Evolutionary conservation across 2,797 vertebrate genomes (phyloP).

Genomic region (Neosilurus mollespiculum): DNA sequence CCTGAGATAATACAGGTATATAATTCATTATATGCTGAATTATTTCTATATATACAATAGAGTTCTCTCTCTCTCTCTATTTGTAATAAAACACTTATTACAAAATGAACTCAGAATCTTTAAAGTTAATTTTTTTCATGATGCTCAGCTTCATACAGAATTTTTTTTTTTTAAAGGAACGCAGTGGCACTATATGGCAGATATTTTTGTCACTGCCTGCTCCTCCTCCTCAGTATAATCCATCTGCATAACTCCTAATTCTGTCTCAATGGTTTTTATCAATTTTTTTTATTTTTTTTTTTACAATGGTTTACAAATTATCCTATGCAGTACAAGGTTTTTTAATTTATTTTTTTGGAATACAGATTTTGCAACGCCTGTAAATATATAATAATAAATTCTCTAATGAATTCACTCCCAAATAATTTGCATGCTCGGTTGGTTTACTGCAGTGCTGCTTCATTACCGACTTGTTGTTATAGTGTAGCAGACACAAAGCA

Average conservation of each 20-base stretch:
- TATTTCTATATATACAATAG: background rate
- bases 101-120: background rate
- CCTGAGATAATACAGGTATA: background rate
- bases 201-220: background rate
- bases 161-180: background rate
- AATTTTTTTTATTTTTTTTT: background rate
- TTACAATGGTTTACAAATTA: background rate
- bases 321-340: too few relatives aligned
- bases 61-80: too few relatives aligned
- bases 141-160: background rate
- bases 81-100: background rate
- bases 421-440: background rate
- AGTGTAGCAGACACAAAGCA: background rate
- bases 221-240: background rate
- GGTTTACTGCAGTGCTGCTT: background rate
- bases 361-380: background rate
- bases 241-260: background rate
- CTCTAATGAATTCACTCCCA: background rate
- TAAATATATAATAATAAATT: conserved; percentile 10
- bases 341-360: background rate
- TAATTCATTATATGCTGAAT: background rate
- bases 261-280: background rate
- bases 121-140: background rate
- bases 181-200: background rate
- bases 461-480: background rate